Evolutionary conservation across 2,888 invertebrate species (phyloP).

Genomic region (Entomobrya proxima): DNA sequence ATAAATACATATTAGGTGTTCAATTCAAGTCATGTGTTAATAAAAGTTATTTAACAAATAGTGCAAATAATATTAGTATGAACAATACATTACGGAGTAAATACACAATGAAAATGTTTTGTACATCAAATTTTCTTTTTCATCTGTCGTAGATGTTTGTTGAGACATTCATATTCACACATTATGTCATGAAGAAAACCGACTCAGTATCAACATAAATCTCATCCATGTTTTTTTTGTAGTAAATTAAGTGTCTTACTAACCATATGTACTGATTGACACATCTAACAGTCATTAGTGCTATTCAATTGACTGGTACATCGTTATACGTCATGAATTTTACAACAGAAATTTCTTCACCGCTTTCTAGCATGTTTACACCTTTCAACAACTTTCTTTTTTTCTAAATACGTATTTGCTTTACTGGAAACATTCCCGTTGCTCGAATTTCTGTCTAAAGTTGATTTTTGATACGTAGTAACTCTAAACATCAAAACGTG

Average conservation of each 20-base stretch:
- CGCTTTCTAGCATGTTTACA: neutral
- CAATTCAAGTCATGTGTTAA: too few relatives aligned
- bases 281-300: constrained; percentile 12
- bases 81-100: neutral
- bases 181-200: neutral
- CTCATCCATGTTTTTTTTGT: constrained; percentile 3
- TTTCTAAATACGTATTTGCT: neutral
- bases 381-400: neutral
- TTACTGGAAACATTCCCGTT: neutral
- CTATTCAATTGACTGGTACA: neutral
- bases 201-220: neutral
- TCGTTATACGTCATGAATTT: neutral
- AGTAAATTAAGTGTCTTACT: neutral
- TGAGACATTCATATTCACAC: neutral
- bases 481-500: constrained; percentile 27
- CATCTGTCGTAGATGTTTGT: neutral
- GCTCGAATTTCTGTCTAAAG: neutral
- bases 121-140: neutral
- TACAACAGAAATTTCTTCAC: neutral
- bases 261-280: neutral
- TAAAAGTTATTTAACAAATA: too few relatives aligned
- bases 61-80: too few relatives aligned
- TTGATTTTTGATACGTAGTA: neutral
- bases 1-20: too few relatives aligned
- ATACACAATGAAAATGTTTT: neutral